Conservation (phyloP, 2,888 invertebrate genomes). For the Nymphalis c-album region DNA sequence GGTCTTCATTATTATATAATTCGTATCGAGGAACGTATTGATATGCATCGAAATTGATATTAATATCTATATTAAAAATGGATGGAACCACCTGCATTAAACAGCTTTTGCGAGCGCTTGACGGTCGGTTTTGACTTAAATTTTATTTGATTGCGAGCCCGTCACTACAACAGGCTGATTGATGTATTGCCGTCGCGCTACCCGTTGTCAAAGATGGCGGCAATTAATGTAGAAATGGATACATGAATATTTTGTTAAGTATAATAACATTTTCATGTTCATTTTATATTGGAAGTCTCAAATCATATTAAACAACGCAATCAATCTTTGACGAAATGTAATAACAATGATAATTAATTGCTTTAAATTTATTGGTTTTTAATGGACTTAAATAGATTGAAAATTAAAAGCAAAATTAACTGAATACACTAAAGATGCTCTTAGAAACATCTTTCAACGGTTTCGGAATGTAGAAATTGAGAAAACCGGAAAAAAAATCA, state of each 20-base stretch:
- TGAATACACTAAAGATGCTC: no score
- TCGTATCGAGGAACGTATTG: neutral
- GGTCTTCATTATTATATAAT: no score
- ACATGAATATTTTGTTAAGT: conserved; percentile 2
- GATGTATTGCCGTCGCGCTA: conserved; percentile 65
- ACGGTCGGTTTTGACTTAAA: conserved; percentile 69
- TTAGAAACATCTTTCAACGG: no score
- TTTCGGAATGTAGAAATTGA: no score
- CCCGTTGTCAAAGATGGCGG: conserved; percentile 43
- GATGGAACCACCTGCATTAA: conserved; percentile 47
- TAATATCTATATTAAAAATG: conserved; percentile 37
- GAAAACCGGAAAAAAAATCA: no score
- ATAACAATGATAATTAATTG: no score
- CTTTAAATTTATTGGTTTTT: no score
- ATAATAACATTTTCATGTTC: neutral
- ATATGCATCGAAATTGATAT: conserved; percentile 23
- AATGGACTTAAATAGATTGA: no score
- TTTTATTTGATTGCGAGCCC: conserved; percentile 78
- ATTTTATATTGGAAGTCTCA: neutral
- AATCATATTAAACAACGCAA: neutral
- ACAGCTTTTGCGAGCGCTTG: conserved; percentile 50
- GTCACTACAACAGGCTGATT: conserved; percentile 64
- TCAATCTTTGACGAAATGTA: neutral
- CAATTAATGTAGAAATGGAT: conserved; percentile 37
- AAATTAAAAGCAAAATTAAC: no score